Evolutionary conservation across 2,888 invertebrate species (phyloP).

Genomic region (Standfussiana lucernea): DNA sequence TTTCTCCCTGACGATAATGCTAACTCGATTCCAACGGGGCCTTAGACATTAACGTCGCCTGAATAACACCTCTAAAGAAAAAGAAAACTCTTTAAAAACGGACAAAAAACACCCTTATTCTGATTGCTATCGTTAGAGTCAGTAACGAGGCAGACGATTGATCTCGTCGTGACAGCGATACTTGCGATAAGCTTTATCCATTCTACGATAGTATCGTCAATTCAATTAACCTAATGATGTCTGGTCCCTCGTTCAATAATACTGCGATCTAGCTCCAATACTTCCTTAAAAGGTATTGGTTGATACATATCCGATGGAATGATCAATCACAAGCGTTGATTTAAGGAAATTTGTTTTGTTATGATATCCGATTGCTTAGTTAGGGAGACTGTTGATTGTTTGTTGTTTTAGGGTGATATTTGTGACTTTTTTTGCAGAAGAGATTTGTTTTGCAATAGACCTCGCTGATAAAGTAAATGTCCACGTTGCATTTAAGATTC

Average conservation of each 20-base stretch:
- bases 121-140: conserved; percentile 69
- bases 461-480: not conserved
- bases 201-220: conserved; percentile 81
- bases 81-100: conserved; percentile 57
- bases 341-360: conserved; percentile 59
- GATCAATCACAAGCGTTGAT: conserved; percentile 62
- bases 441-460: not conserved
- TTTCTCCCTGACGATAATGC: conserved; percentile 8
- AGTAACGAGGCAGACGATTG: conserved; percentile 83
- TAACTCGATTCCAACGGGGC: conserved; percentile 21
- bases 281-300: conserved; percentile 69
- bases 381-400: conserved; percentile 16
- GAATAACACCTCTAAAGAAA: conserved; percentile 61
- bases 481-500: not conserved
- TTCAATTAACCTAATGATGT: conserved; percentile 87
- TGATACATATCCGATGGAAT: conserved; percentile 66
- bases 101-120: conserved; percentile 65
- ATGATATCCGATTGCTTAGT: conserved; percentile 62
- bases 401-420: not conserved
- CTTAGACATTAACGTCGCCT: conserved; percentile 33
- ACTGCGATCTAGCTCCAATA: conserved; percentile 69
- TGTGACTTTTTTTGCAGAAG: not conserved
- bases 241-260: conserved; percentile 72
- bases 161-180: conserved; percentile 82
- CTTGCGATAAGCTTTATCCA: conserved; percentile 83